phyloP scores from a whole-genome alignment of 2,113 vertebrate species.

The Buteo buteo region DNA sequence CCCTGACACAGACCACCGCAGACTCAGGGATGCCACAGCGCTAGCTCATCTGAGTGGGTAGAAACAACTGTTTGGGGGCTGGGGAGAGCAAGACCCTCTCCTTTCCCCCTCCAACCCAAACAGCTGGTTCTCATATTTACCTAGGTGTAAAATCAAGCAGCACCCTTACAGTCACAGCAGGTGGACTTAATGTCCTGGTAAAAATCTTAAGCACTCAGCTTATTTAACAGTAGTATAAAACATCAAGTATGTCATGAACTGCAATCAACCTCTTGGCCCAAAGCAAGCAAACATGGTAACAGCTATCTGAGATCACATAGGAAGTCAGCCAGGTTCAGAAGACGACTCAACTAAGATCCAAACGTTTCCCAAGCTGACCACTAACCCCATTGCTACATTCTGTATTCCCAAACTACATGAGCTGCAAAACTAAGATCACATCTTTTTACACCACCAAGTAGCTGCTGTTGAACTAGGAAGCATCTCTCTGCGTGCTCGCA shows the following conservation, averaged over 20 bases:
- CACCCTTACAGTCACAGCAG: neutral
- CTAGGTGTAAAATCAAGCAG: neutral
- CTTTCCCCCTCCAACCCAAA: neutral
- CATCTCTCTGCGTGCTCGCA: rapidly evolving
- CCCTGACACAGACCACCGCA: rapidly evolving
- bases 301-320: rapidly evolving
- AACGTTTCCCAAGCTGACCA: neutral
- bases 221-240: neutral
- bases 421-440: neutral
- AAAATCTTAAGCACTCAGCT: neutral
- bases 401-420: neutral
- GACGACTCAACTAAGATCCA: neutral
- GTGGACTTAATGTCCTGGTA: neutral
- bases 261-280: neutral
- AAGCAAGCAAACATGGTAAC: neutral
- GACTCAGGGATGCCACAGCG: neutral
- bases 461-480: neutral
- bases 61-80: neutral
- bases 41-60: neutral
- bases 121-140: neutral
- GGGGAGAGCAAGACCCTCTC: neutral
- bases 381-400: neutral
- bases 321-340: neutral
- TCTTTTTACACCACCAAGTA: neutral
- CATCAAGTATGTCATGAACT: neutral